Evolutionary conservation across 2,888 invertebrate species (phyloP), one percentile per base, ranked within the genome.

Genomic region (Villa cingulata): DNA sequence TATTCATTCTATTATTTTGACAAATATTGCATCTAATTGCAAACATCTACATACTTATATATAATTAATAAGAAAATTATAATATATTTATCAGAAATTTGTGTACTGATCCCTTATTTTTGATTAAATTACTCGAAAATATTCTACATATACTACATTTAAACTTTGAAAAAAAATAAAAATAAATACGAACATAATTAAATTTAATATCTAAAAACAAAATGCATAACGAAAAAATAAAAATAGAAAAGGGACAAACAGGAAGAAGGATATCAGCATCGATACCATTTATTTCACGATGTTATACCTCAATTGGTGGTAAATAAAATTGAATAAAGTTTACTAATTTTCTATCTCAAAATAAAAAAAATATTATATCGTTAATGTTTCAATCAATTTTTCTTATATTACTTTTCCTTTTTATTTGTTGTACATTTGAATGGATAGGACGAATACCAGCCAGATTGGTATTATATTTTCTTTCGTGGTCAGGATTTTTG

Each of bases 401-500:
- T 32, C 12, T 12, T 27, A 9, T 27, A 9, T 27, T 27, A 9
- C 10, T 15, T 27, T 23, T 23, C 6, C 2, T 23, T 23, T 23
- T n/a, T n/a, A n/a, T n/a, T n/a, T n/a, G n/a, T 23, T 23, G 41
- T 41, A 6, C 43, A 23, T 7, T 6, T 23, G 7, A 23, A 23
- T 23, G 7, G 7, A 23, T 6, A 75, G 76, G 72, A 56, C 68
- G 71, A 65, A 66, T 82, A 54, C 81, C 82, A 48, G 81, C 82
- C n/a, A 72, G 82, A 41, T 70, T 80, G 43, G 79, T 82, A 34
- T 69, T 83, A 27, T 83, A 83, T 64, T 72, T 83, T 60, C 66
- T 83, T 50, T 82, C 82, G 52, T 83, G 82, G 73, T 76, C 79
- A 29, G 82, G 82, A 42, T 83, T 82, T 59, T 70, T 82, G 49